phyloP scores from a whole-genome alignment of 2,797 vertebrate genomes.

The Aeoliscus strigatus region DNA sequence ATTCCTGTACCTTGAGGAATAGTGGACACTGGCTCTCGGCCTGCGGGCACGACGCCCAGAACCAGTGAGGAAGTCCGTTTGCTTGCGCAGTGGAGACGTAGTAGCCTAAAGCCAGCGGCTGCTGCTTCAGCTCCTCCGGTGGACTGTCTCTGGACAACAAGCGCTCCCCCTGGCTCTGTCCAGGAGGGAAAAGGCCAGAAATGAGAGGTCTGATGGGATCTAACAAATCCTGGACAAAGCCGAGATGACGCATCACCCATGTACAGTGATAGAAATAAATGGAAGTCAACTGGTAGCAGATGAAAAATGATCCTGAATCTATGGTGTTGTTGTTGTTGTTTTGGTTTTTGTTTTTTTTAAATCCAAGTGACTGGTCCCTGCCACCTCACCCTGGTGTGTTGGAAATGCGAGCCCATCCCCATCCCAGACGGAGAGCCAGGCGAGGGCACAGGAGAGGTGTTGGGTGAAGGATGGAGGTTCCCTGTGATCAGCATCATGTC shows the following conservation, averaged over 20 bases:
- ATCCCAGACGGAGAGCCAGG: conserved; percentile 92
- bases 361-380: conserved; percentile 6
- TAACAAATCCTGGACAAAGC: conserved; percentile 3
- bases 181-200: conserved; percentile 10
- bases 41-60: conserved; percentile 96
- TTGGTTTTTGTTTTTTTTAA: too few species aligned
- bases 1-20: conserved; percentile 86
- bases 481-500: conserved; percentile 93
- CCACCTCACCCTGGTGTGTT: conserved; percentile 89
- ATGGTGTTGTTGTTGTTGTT: too few species aligned
- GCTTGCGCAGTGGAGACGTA: conserved; percentile 96
- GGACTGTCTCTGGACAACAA: conserved; percentile 91
- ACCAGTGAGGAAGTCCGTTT: conserved; percentile 94
- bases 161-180: conserved; percentile 90
- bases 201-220: conserved; percentile 13
- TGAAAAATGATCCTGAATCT: conserved; percentile 1
- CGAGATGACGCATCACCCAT: conserved; percentile 5
- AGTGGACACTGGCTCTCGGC: conserved; percentile 96
- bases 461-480: conserved; percentile 93
- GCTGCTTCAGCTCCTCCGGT: conserved; percentile 95
- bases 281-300: too few species aligned
- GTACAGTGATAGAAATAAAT: conserved; percentile 1
- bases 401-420: conserved; percentile 90
- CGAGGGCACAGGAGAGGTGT: conserved; percentile 90
- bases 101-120: conserved; percentile 94